These are phyloP conservation scores for Ditylenchus dipsaci DNA, from an alignment of 1,140 invertebrate genomes.

Conservation along the genomic window DNA sequence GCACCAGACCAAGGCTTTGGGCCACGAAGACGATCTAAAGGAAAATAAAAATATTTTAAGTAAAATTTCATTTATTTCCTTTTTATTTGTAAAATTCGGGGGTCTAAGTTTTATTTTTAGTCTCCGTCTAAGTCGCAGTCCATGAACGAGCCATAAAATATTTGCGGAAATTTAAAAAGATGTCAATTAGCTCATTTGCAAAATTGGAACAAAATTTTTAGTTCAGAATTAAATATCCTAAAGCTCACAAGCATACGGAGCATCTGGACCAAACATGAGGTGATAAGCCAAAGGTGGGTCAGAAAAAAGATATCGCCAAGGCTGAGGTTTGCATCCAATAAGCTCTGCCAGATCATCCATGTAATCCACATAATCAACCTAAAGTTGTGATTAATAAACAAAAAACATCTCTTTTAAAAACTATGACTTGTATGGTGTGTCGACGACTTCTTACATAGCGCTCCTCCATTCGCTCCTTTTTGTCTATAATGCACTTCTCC, in stretches of 20 bases:
- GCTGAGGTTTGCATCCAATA: slow-evolving; percentile 32
- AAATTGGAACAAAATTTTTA: too few relatives aligned
- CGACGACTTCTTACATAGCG: slow-evolving; percentile 35
- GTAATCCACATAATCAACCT: slow-evolving; percentile 43
- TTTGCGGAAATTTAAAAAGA: too few relatives aligned
- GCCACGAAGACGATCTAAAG: slow-evolving; percentile 23
- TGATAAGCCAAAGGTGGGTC: slow-evolving; percentile 32
- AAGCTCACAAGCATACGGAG: slow-evolving; percentile 19
- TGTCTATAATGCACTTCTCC: slow-evolving; percentile 5
- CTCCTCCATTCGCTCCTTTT: slow-evolving; percentile 6
- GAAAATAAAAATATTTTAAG: neutral
- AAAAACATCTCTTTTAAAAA: slow-evolving; percentile 10
- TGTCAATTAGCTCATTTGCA: too few relatives aligned
- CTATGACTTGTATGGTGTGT: slow-evolving; percentile 37
- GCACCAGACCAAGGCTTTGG: slow-evolving; percentile 31
- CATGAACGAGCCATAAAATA: too few relatives aligned
- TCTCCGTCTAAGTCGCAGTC: too few relatives aligned
- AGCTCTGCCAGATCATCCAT: slow-evolving; percentile 43
- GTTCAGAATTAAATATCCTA: neutral
- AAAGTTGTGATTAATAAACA: neutral
- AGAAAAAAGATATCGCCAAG: slow-evolving; percentile 6
- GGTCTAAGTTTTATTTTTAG: too few relatives aligned
- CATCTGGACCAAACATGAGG: slow-evolving; percentile 43
- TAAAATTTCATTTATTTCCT: neutral
- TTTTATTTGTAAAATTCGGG: too few relatives aligned